Evolutionary conservation across 2,113 vertebrate genomes (phyloP).

Genomic region (Probosciger aterrimus): DNA sequence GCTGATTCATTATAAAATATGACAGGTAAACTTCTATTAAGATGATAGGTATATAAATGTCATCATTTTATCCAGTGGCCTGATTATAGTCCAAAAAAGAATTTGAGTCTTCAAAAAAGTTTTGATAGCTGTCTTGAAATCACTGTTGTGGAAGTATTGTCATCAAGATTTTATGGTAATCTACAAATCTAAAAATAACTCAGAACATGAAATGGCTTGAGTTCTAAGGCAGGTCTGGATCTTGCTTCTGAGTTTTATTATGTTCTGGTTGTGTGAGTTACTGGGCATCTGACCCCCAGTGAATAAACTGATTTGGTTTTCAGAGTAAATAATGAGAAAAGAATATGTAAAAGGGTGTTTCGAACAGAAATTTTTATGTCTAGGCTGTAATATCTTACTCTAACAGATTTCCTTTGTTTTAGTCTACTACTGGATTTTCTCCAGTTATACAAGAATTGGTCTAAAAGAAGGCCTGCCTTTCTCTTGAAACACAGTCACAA

Average conservation of each 20-base stretch:
- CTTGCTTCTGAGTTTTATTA: neutral
- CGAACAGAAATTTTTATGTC: neutral
- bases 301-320: conserved; percentile 12
- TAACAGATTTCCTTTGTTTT: neutral
- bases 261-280: neutral
- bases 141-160: neutral
- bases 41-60: neutral
- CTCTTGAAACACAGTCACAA: neutral
- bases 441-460: neutral
- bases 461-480: neutral
- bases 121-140: neutral
- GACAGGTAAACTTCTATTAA: neutral
- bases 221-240: neutral
- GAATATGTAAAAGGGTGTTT: neutral
- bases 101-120: neutral
- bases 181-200: neutral
- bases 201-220: neutral
- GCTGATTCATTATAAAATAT: neutral
- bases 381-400: neutral
- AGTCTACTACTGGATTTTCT: conserved; percentile 34
- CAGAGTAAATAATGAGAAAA: neutral
- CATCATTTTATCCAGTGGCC: neutral
- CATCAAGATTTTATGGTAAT: neutral
- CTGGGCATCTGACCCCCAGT: neutral
- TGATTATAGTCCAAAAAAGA: neutral